Base-by-base conservation (phyloP, 2,888 invertebrate genomes). In the Pedicia rivosa region DNA sequence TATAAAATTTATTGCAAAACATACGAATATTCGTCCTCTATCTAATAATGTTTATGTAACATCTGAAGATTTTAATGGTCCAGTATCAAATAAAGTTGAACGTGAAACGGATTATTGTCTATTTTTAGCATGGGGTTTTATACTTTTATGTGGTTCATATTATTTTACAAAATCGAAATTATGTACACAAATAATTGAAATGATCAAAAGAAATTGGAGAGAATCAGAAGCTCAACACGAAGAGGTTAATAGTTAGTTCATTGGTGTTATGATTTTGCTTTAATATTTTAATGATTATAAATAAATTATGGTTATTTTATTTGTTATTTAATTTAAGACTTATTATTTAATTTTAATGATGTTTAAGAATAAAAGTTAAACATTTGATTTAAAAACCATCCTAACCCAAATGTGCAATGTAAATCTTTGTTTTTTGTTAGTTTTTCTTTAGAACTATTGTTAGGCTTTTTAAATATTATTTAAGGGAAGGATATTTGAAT, bases 81-180 rank as follows among this genome's bases (percentile, higher is more conserved):
- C 92, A 0, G 71, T 92, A 10, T 71, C 79, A 0, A 79, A 79
- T 54, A 67, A 70, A n/a, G 76, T 82, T 0, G 74, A 74, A 5
- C 71, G 72, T 46, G 79, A 80, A 46, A 73, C 77, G 0, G 92
- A 94, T 58, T 78, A 80, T 52, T 79, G 82, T 49, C 61, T 94
- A 26, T 69, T 79, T 35, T 52, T 88, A 7, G 78, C 92, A 0
- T 94, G 91, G 90, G 46, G 72, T 16, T 92, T 94, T 53, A 82
- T 91, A 37, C 55, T 79, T 5, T 54, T 74, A 4, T 84, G 84
- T 53, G 65, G 72, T 15, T 59, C 76, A 35, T 80, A 81, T 54
- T 82, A 80, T 50, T 77, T 84, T 38, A 74, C 77, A 25, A 75
- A 78, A 50, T 82, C 87, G 1, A 70, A 67, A 34, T 72, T 78